Conservation (phyloP, 2,797 vertebrate species). For the Petrocephalus sullivani region DNA sequence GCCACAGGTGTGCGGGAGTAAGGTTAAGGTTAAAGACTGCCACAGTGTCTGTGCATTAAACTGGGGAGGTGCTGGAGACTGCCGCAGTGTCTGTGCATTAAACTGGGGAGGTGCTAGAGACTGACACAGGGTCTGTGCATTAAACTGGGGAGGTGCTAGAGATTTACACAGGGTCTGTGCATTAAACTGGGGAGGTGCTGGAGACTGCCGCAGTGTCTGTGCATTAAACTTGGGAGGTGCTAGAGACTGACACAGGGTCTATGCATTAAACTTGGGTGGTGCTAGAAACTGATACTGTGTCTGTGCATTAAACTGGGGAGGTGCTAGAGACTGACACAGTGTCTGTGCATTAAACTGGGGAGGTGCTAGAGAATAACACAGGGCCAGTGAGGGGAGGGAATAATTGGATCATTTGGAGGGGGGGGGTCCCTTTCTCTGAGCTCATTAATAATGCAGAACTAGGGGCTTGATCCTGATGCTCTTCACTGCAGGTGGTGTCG, state of each 20-base stretch:
- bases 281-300: not conserved
- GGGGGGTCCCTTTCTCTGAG: not conserved
- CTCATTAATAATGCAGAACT: slow-evolving; percentile 10
- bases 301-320: not conserved
- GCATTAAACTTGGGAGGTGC: not conserved
- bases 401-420: too few species aligned
- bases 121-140: not conserved
- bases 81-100: not conserved
- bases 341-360: too few species aligned
- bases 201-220: not conserved
- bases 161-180: not conserved
- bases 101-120: not conserved
- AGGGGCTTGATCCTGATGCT: not conserved
- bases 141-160: not conserved
- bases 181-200: not conserved
- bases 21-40: not conserved
- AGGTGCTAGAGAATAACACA: too few species aligned
- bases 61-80: too few species aligned
- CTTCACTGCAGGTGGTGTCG: slow-evolving; percentile 36
- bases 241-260: not conserved
- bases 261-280: not conserved
- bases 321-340: not conserved
- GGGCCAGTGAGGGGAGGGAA: not conserved
- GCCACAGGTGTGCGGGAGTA: slow-evolving; percentile 54
- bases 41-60: too few species aligned